phyloP scores from a whole-genome alignment of 2,113 vertebrate genomes.

The Alosa alosa region DNA sequence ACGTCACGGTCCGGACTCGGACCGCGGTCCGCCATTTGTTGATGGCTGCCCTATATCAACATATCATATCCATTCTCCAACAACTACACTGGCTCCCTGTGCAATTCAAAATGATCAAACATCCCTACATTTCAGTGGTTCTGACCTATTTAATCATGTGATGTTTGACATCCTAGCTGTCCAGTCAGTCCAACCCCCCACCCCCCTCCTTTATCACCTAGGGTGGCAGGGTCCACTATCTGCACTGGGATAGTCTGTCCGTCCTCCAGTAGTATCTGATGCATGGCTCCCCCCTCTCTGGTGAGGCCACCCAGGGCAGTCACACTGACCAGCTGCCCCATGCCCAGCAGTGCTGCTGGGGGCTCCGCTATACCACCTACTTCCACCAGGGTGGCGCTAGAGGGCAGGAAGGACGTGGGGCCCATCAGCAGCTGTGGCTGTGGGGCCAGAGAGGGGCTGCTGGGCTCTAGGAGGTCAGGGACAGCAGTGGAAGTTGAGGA shows the following conservation, averaged over 20 bases:
- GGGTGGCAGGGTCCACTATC: slow-evolving; percentile 60
- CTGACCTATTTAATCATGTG: no score
- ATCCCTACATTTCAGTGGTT: no score
- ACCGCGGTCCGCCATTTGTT: no score
- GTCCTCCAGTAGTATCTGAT: slow-evolving; percentile 71
- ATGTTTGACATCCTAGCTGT: no score
- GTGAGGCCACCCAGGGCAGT: slow-evolving; percentile 55
- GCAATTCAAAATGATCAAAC: no score
- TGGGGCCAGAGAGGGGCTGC: slow-evolving; percentile 34
- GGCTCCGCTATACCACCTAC: slow-evolving; percentile 52
- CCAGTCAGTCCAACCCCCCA: no score
- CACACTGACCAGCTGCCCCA: slow-evolving; percentile 66
- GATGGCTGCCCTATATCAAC: no score
- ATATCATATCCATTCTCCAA: no score
- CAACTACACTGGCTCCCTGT: no score
- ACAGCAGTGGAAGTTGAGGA: slow-evolving; percentile 6
- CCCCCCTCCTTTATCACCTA: slow-evolving; percentile 61
- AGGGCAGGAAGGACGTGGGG: slow-evolving; percentile 61
- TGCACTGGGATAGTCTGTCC: slow-evolving; percentile 68
- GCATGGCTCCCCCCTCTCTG: slow-evolving; percentile 56
- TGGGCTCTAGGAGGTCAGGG: slow-evolving; percentile 58
- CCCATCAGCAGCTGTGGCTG: slow-evolving; percentile 55
- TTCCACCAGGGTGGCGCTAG: slow-evolving; percentile 51
- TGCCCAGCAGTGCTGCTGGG: slow-evolving; percentile 54
- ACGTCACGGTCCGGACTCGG: no score